Base-by-base conservation (phyloP, 2,797 vertebrate species). In the Enteromius treurensis region DNA sequence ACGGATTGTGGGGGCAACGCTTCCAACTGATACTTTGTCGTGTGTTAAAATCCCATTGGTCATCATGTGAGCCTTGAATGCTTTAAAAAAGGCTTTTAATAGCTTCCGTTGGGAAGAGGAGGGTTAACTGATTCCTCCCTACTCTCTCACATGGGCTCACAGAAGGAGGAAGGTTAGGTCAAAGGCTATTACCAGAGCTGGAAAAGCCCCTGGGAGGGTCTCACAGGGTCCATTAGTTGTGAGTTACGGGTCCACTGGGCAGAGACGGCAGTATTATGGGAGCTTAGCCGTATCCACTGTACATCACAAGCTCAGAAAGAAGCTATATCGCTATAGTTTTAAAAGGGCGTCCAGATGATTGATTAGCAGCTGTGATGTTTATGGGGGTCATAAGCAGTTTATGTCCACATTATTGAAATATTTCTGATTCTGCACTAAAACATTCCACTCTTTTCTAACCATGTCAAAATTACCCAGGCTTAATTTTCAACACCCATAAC, bases 351-450 rank as follows among this genome's bases (percentile, higher is more conserved):
- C 42, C 17, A 8, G 40, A 75, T 77, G 75, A 88, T 88, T 82
- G 84, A 90, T 89, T 83, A 69, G 53, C 32, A 34, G 79, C 79
- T 71, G 75, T 64, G 75, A 86, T 84, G 81, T 85, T 86, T 87
- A 85, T 76, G 70, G 45, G 69, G 79, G 71, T 81, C 51, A 89
- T 60, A 68, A 79, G 77, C 58, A 74, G 77, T 79, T 53, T 75
- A 75, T 75, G 29, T 37, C 19, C 77, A 84, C 23, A 76, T 80
- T 76, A 67, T 58, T 29, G 60, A 53, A 55, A 26, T n/a, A 42
- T 32, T 74, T 73, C 68, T 64, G 29, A 73, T 60, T 60, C 53
- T 69, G 37, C 17, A 23, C 40, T 69, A 70, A n/a, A 83, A 60
- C 51, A 70, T 40, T 21, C 40, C 34, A 13, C 34, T 70, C 49